Percentiles rank a stretch among this genome's conserved stretches.
These are phyloP conservation scores for Hydrozoanthus tunicans DNA, from an alignment of 64 coral and sea anemone genomes.

Conservation along the genomic window DNA sequence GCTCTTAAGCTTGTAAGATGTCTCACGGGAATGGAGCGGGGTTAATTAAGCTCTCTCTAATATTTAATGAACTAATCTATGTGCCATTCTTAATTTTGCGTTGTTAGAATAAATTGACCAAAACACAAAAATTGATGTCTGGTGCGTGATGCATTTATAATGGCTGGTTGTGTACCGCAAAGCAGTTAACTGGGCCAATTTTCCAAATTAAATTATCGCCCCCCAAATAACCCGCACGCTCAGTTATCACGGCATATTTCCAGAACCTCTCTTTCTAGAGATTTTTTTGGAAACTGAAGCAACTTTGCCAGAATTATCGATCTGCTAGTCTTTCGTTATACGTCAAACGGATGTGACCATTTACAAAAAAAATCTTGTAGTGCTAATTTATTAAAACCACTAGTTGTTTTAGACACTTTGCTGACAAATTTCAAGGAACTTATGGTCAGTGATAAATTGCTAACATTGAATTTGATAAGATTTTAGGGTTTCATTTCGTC, in stretches of 20 bases:
- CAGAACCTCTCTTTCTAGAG: too few relatives aligned
- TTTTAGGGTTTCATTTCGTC: background rate
- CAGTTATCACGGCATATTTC: too few relatives aligned
- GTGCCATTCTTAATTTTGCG: background rate
- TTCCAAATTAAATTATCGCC: background rate
- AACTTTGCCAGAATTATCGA: too few relatives aligned
- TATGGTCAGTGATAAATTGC: background rate
- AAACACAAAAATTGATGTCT: background rate
- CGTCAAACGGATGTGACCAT: too few relatives aligned
- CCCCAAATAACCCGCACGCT: background rate
- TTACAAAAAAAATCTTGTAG: too few relatives aligned
- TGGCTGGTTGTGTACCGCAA: background rate
- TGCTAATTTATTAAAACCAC: too few relatives aligned
- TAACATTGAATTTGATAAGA: background rate
- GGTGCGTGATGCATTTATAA: background rate
- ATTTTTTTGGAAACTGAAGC: background rate
- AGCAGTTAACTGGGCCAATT: background rate
- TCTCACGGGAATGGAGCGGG: background rate
- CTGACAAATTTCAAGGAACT: too few relatives aligned
- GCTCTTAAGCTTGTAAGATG: background rate
- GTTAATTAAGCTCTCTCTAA: background rate
- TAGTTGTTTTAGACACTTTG: too few relatives aligned
- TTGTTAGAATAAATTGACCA: conserved; percentile 12
- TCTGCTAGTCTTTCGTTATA: too few relatives aligned
- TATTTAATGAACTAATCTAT: background rate